A percentile compares a stretch with the other conserved stretches of the same genome.
Conservation (phyloP, 2,113 vertebrate species). For the Pantherophis guttatus region DNA sequence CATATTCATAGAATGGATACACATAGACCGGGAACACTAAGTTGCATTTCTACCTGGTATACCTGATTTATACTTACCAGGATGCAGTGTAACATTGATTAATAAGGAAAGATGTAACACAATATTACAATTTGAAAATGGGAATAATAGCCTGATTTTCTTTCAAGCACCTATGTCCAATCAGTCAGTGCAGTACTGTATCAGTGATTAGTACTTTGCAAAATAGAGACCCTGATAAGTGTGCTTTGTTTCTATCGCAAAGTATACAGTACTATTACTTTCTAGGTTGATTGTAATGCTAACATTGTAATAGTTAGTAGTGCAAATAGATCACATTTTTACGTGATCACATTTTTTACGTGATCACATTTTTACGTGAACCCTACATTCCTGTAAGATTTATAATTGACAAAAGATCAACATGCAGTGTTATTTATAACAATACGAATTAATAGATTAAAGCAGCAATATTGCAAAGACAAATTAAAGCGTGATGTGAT, state of each 20-base stretch:
- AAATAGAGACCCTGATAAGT: neutral
- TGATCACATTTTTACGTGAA: neutral
- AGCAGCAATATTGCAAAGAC: neutral
- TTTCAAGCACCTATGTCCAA: neutral
- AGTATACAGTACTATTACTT: neutral
- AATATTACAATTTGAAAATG: neutral
- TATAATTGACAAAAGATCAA: neutral
- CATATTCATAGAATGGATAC: neutral
- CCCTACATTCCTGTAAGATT: neutral
- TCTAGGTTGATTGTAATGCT: neutral
- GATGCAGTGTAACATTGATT: neutral
- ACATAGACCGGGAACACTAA: fast-evolving
- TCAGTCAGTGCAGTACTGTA: neutral
- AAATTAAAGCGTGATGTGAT: neutral
- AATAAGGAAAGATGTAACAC: neutral
- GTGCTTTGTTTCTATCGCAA: neutral
- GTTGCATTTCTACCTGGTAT: neutral
- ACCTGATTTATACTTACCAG: neutral
- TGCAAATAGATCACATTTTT: neutral
- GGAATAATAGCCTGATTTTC: neutral
- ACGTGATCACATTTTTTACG: too few relatives aligned
- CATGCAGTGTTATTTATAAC: neutral
- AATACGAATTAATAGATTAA: neutral
- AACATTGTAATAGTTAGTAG: neutral
- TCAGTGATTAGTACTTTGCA: neutral